phyloP scores from a whole-genome alignment of 2,797 vertebrate species.

The Astyanax mexicanus region DNA sequence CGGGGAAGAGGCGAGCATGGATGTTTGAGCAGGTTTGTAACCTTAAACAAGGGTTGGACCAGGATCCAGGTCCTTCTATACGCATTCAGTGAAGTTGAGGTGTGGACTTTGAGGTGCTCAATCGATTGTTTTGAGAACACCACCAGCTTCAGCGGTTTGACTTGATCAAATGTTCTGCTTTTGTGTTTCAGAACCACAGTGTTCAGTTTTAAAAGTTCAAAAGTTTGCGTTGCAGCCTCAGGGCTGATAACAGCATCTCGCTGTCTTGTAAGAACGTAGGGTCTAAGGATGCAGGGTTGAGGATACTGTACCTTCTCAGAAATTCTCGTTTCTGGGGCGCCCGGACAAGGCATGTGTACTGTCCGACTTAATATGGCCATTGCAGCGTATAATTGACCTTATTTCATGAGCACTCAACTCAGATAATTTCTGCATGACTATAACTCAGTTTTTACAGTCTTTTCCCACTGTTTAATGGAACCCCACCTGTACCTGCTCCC shows the following conservation, averaged over 20 bases:
- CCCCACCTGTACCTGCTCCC: constrained; percentile 68
- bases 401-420: constrained; percentile 63
- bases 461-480: constrained; percentile 71
- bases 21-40: too few relatives aligned
- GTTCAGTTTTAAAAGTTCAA: too few relatives aligned
- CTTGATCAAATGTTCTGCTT: too few relatives aligned
- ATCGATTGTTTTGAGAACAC: too few relatives aligned
- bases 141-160: too few relatives aligned
- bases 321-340: constrained; percentile 8
- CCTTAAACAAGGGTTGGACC: too few relatives aligned
- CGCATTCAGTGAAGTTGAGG: too few relatives aligned
- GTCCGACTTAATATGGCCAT: constrained; percentile 80
- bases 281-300: constrained; percentile 37
- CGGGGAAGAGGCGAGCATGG: too few relatives aligned
- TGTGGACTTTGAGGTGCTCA: too few relatives aligned
- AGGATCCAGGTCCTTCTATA: too few relatives aligned
- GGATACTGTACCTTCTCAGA: constrained; percentile 18
- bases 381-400: constrained; percentile 79
- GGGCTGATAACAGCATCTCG: constrained; percentile 39
- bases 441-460: constrained; percentile 78
- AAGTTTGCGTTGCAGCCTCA: constrained; percentile 48
- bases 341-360: constrained; percentile 20
- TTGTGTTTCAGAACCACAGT: too few relatives aligned
- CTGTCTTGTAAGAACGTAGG: constrained; percentile 39
- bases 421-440: constrained; percentile 67